phyloP scores from a whole-genome alignment of 2,888 invertebrate genomes.

The Nudaria mundana region DNA sequence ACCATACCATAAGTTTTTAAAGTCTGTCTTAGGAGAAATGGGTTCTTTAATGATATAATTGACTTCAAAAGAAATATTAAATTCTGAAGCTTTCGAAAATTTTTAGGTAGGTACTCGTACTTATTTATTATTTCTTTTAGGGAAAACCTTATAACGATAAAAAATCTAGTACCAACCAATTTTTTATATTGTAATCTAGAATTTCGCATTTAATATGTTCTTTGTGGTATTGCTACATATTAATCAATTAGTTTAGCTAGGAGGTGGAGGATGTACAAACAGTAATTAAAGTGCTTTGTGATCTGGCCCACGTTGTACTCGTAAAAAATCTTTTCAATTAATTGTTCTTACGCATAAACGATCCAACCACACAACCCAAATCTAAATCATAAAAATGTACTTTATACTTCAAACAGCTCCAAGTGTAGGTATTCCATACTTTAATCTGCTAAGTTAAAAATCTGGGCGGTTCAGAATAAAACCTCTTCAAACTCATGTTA shows the following conservation, averaged over 20 bases:
- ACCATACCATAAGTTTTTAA: too few relatives aligned
- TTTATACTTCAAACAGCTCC: conserved; percentile 28
- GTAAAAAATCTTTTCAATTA: conserved; percentile 18
- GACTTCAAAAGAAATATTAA: too few relatives aligned
- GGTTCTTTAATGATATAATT: too few relatives aligned
- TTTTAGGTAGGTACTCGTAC: too few relatives aligned
- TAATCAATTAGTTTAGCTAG: conserved; percentile 40
- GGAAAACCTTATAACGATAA: too few relatives aligned
- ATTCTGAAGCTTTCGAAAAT: too few relatives aligned
- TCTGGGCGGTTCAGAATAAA: conserved; percentile 4
- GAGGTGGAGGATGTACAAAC: too few relatives aligned
- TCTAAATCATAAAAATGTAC: conserved; percentile 33
- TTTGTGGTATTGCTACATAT: conserved; percentile 27
- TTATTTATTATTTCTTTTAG: too few relatives aligned
- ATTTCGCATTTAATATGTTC: conserved; percentile 21
- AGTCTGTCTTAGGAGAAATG: too few relatives aligned
- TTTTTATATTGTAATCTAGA: too few relatives aligned
- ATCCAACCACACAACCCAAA: conserved; percentile 22
- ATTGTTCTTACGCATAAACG: conserved; percentile 23
- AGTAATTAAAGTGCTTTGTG: conserved; percentile 10
- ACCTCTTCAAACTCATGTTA: conserved; percentile 7
- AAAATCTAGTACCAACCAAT: too few relatives aligned
- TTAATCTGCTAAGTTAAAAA: conserved; percentile 11
- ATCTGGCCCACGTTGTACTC: conserved; percentile 19
- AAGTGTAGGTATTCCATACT: too few relatives aligned